Percentiles rank a stretch among this genome's conserved stretches.
Evolutionary conservation across 2,113 vertebrate genomes (phyloP).

Genomic region (Phodopus roborovskii): DNA sequence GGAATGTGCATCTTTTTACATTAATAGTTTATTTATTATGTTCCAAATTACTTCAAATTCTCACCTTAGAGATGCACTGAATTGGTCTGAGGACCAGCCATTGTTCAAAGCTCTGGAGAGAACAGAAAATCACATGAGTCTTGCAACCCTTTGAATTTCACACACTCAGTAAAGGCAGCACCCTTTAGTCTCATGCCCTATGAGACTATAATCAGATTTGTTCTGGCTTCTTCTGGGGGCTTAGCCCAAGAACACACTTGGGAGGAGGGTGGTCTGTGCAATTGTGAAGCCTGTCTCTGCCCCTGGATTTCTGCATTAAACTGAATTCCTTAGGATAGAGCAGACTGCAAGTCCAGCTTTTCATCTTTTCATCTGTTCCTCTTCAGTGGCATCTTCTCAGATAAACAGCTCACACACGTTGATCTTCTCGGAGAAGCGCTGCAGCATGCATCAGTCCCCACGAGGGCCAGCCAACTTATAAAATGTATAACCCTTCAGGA

Average conservation of each 20-base stretch:
- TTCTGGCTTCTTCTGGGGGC: background rate
- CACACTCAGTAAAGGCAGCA: background rate
- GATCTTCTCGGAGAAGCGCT: constrained; percentile 30
- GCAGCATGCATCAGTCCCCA: background rate
- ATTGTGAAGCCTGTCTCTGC: background rate
- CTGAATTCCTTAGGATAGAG: background rate
- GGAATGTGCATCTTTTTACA: no score
- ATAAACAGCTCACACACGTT: background rate
- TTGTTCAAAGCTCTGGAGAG: background rate
- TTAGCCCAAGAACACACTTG: background rate
- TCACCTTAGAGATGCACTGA: background rate
- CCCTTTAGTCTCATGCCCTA: background rate
- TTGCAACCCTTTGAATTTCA: background rate
- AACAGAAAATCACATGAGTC: background rate
- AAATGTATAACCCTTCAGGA: background rate
- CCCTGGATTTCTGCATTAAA: background rate
- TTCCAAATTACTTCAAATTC: background rate
- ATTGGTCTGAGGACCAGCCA: background rate
- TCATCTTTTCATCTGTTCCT: constrained; percentile 39
- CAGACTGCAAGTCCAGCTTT: background rate
- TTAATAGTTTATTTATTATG: background rate
- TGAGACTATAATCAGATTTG: background rate
- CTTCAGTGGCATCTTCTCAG: background rate
- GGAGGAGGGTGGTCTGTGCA: background rate
- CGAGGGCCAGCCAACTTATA: background rate